Conservation (phyloP, 2,797 vertebrate species). For the Adelosebastes latens region DNA sequence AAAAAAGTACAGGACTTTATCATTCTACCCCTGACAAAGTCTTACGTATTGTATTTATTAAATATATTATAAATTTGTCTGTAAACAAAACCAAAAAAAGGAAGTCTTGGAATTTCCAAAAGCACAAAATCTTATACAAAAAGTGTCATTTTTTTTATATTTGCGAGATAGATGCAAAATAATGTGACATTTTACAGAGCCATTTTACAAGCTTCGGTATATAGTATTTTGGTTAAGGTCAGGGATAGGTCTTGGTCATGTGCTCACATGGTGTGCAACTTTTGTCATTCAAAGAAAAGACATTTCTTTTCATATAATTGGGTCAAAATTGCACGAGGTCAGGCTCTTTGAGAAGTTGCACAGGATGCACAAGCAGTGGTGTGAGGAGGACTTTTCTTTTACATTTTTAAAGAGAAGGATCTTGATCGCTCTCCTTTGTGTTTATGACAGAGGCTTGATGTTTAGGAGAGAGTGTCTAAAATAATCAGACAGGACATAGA, state of each 20-base stretch:
- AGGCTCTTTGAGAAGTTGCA: neutral
- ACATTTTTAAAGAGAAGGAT: neutral
- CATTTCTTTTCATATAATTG: neutral
- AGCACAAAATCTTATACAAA: neutral
- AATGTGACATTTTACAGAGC: neutral
- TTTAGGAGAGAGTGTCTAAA: neutral
- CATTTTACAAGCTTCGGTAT: neutral
- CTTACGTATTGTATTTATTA: neutral
- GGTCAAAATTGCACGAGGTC: neutral
- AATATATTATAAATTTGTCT: neutral
- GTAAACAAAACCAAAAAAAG: neutral
- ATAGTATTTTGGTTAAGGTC: rapidly evolving
- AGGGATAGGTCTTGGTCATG: neutral
- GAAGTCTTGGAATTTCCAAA: neutral
- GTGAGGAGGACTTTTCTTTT: neutral
- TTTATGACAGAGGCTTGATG: constrained; percentile 8
- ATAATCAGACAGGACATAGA: constrained; percentile 11
- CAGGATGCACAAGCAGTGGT: neutral
- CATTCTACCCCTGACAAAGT: neutral
- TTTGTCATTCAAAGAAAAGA: neutral
- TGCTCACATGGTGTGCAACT: neutral
- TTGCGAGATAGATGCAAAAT: neutral
- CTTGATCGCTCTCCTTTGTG: neutral
- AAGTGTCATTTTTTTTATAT: neutral
- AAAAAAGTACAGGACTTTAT: neutral